Conservation (phyloP, 2,113 vertebrate species). For the Megaceryle torquata region DNA sequence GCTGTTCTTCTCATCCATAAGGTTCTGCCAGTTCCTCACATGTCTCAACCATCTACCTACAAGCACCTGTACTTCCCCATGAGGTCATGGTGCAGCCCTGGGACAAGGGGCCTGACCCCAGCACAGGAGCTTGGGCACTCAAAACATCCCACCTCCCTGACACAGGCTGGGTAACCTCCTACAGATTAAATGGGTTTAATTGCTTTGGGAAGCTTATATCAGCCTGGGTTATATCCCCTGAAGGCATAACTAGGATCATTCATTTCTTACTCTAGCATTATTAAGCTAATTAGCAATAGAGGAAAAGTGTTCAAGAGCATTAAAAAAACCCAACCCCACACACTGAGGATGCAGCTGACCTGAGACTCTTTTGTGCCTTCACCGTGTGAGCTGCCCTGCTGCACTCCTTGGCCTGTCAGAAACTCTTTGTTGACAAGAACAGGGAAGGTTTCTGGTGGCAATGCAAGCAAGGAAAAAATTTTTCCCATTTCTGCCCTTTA, state of each 20-base stretch:
- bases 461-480: neutral
- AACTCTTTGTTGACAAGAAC: neutral
- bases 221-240: neutral
- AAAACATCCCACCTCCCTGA: neutral
- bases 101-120: no score
- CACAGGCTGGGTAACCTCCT: accelerated
- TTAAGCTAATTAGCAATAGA: neutral
- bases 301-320: neutral
- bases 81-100: accelerated
- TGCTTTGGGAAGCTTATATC: neutral
- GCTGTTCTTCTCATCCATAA: neutral
- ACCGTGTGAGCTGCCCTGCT: accelerated
- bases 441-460: neutral
- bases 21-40: neutral
- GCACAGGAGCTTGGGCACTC: neutral
- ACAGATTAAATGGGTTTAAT: neutral
- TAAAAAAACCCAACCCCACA: neutral
- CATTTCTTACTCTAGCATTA: neutral
- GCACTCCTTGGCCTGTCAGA: neutral
- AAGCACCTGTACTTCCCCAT: neutral
- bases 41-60: neutral
- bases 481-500: neutral
- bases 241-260: neutral
- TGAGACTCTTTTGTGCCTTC: neutral
- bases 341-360: neutral